Base-by-base conservation (phyloP, 2,113 vertebrate species). In the Todiramphus chloris region DNA sequence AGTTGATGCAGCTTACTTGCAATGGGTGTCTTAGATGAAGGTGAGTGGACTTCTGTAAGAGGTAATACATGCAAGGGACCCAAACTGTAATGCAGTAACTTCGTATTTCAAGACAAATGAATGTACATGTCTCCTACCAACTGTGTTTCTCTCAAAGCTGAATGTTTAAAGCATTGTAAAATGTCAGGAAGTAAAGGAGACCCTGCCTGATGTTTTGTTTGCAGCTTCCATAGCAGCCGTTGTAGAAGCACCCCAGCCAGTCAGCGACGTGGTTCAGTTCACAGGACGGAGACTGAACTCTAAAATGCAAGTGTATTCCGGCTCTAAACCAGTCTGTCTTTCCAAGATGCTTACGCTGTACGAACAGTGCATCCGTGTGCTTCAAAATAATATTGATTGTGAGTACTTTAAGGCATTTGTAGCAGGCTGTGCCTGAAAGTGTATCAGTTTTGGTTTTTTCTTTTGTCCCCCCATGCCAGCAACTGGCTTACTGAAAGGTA, bases 241-340 rank as follows among this genome's bases (percentile, higher is more conserved):
- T 55, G 39, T 70, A 31, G 95, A 96, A 63, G 43, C 44, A 37
- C 46, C 92, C 16, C 86, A 92, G 62, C 66, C 81, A 78, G 72
- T 48, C 39, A 33, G 16, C 41, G 98, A 99, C 27, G 63, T 86
- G 1, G 51, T 69, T 39, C 93, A 96, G 39, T 99, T 99, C 94
- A 98, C 98, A 12, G 98, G 99, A n/a, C 98, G 97, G 60, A 97
- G 99, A 43, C 92, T 98, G 16, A 99, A 99, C 95, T 98, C 84
- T 83, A 99, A 99, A 96, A 99, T 99, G 98, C 98, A 98, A 39
- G 98, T 99, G 66, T 99, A 99, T 91, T 99, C 99, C 2, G 99
- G 99, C 17, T 97, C 97, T 21, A 99, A 99, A 97, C 88, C 97
- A 2, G 60, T 75, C 28, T 98, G 94, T 86, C 98, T 99, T 63